A percentile compares a stretch with the other conserved stretches of the same genome.
phyloP scores from a whole-genome alignment of 2,888 invertebrate species.

The Cyrtodaria siliqua region DNA sequence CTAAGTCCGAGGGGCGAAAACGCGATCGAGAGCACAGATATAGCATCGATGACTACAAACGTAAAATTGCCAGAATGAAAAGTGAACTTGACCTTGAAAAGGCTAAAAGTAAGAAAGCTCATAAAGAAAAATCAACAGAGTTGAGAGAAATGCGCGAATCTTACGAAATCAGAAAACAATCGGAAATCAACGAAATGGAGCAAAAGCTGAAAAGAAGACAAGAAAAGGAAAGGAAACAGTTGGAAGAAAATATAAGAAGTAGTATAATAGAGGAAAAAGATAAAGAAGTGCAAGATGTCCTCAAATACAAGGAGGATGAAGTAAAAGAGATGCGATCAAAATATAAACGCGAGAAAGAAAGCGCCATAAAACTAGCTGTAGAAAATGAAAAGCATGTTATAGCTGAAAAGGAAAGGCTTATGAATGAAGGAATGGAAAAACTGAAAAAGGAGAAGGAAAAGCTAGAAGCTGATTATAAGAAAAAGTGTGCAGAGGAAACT shows the following conservation, averaged over 20 bases:
- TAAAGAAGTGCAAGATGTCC: conserved; percentile 77
- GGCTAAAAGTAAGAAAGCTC: conserved; percentile 72
- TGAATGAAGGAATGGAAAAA: conserved; percentile 70
- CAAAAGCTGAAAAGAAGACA: conserved; percentile 71
- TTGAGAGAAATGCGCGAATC: conserved; percentile 73
- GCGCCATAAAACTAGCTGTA: conserved; percentile 71
- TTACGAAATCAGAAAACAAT: conserved; percentile 74
- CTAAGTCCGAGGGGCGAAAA: conserved; percentile 74
- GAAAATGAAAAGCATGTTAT: conserved; percentile 74
- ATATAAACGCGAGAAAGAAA: conserved; percentile 72
- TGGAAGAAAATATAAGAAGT: conserved; percentile 67
- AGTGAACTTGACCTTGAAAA: conserved; percentile 80
- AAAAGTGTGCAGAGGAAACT: conserved; percentile 69
- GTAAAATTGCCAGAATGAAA: conserved; percentile 72
- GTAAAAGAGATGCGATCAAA: conserved; percentile 68
- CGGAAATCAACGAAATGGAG: conserved; percentile 68
- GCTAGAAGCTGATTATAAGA: conserved; percentile 65
- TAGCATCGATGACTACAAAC: conserved; percentile 67
- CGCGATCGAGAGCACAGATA: conserved; percentile 66
- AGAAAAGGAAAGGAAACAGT: conserved; percentile 71
- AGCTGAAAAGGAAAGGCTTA: conserved; percentile 61
- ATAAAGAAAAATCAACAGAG: conserved; percentile 79
- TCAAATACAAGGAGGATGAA: conserved; percentile 81
- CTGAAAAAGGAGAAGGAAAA: conserved; percentile 68
- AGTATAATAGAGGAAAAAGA: conserved; percentile 77